Percentiles rank a stretch among this genome's conserved stretches.
phyloP scores from a whole-genome alignment of 2,888 invertebrate species.

The Sphinx pinastri region DNA sequence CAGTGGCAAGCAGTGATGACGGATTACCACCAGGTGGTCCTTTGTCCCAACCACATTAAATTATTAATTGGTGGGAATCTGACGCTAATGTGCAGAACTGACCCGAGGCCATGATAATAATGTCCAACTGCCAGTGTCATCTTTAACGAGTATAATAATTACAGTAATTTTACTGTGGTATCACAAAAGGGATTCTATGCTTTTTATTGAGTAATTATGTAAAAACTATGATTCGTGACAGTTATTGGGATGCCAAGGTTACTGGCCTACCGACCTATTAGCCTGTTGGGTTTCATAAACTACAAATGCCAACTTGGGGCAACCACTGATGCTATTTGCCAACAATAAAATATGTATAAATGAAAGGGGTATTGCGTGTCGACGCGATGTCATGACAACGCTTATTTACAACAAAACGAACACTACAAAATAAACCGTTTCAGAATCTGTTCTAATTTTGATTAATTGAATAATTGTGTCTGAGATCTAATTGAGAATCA shows the following conservation, averaged over 20 bases:
- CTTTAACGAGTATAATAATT: too few relatives aligned
- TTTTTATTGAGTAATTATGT: too few relatives aligned
- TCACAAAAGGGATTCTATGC: too few relatives aligned
- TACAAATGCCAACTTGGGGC: not conserved
- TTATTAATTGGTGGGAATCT: too few relatives aligned
- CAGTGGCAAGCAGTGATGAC: too few relatives aligned
- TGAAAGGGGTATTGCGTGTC: slow-evolving; percentile 1
- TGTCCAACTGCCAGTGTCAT: too few relatives aligned
- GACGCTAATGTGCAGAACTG: too few relatives aligned
- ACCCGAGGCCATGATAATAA: too few relatives aligned
- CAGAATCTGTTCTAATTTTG: not conserved
- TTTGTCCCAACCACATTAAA: too few relatives aligned
- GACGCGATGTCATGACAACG: slow-evolving; percentile 57
- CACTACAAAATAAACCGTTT: slow-evolving; percentile 41
- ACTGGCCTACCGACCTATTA: not conserved
- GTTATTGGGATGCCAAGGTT: not conserved
- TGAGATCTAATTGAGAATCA: not conserved
- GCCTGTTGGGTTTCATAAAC: not conserved
- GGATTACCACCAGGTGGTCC: too few relatives aligned
- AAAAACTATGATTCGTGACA: too few relatives aligned
- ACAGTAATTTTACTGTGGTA: too few relatives aligned
- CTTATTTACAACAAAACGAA: slow-evolving; percentile 53
- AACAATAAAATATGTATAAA: not conserved
- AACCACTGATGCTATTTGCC: not conserved
- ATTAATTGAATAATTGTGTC: not conserved